Evolutionary conservation across 2,888 invertebrate genomes (phyloP).

Genomic region (Shargacucullia verbasci): DNA sequence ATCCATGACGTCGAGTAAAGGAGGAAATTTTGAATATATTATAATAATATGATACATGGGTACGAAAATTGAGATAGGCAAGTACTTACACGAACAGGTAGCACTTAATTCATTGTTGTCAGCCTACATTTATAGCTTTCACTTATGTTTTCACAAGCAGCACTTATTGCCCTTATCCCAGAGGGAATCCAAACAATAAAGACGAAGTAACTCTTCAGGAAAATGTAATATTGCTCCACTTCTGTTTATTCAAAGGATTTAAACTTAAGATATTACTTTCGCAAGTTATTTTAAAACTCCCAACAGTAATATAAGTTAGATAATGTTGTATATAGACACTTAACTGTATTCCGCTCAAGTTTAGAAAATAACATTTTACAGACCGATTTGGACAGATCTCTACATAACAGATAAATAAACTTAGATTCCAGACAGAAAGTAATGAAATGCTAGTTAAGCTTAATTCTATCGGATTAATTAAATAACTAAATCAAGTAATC

Average conservation of each 20-base stretch:
- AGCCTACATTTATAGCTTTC: conserved; percentile 9
- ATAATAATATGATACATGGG: too few relatives aligned
- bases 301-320: conserved; percentile 36
- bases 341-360: conserved; percentile 14
- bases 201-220: conserved; percentile 16
- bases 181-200: conserved; percentile 26
- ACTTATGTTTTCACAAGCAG: conserved; percentile 21
- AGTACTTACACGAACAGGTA: conserved; percentile 1
- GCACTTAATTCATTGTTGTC: neutral
- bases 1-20: too few relatives aligned
- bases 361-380: conserved; percentile 11
- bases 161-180: conserved; percentile 15
- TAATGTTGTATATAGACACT: conserved; percentile 23
- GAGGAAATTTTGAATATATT: too few relatives aligned
- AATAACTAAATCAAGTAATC: conserved; percentile 14
- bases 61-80: too few relatives aligned
- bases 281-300: conserved; percentile 35
- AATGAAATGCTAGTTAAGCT: conserved; percentile 17
- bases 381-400: neutral
- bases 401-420: conserved; percentile 1
- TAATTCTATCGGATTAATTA: conserved; percentile 18
- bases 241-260: conserved; percentile 43
- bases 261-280: conserved; percentile 50
- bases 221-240: conserved; percentile 29
- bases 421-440: conserved; percentile 18